phyloP scores from a whole-genome alignment of 1,140 invertebrate species.

The Leptonema lineaticorne region DNA sequence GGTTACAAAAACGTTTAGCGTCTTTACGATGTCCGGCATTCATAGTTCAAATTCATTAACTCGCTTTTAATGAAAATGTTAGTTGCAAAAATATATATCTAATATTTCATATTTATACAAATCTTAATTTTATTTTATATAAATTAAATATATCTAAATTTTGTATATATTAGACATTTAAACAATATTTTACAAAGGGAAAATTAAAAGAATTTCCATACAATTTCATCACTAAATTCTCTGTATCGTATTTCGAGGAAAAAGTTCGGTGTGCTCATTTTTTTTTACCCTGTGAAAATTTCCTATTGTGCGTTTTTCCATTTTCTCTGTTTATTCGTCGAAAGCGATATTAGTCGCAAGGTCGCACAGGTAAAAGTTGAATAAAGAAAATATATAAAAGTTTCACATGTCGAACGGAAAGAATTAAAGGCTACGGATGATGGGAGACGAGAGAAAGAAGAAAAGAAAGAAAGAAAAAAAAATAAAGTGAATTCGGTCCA shows the following conservation, averaged over 20 bases:
- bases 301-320: background rate
- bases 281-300: background rate
- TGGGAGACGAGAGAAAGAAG: background rate
- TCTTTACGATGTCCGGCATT: too few relatives aligned
- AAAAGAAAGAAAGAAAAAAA: background rate
- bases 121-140: background rate
- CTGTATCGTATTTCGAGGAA: background rate
- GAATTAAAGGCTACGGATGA: background rate
- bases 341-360: conserved; percentile 13
- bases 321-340: background rate
- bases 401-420: background rate
- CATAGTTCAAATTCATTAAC: too few relatives aligned
- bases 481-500: conserved; percentile 3
- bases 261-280: background rate
- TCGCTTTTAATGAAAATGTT: too few relatives aligned
- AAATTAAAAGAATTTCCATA: background rate
- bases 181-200: background rate
- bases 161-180: background rate
- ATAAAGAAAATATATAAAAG: background rate
- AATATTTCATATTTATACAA: background rate
- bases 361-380: background rate
- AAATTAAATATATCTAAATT: background rate
- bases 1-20: too few relatives aligned
- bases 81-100: background rate
- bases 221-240: background rate